Evolutionary conservation across 2,113 vertebrate species (phyloP), one percentile per base, ranked within the genome.

Genomic region (Anguilla japonica): DNA sequence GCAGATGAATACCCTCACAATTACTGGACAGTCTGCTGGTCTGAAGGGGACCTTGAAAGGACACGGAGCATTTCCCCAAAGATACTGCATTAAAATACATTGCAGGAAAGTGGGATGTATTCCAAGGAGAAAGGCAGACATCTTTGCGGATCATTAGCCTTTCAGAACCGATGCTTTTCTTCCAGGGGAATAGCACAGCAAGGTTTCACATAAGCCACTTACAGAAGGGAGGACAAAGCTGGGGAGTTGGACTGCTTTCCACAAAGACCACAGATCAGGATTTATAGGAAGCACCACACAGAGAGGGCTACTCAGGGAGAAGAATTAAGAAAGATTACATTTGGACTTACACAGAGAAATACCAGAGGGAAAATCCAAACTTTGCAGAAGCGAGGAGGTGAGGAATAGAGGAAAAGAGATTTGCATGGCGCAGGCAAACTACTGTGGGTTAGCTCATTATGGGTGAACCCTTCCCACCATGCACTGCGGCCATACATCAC

Each of bases 271-370:
- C 40, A 9, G 18, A 16, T 18, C 16, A 41, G 14, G 79, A 80
- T 0, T 41, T 41, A 41, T 11, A 80, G 34, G 79, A 80, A 80
- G 41, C 14, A 20, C 79, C 34, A 41, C 79, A 5, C 79, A 80
- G 79, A 4, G 79, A 80, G 41, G 26, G 71, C 79, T 20, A 41
- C 79, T 16, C 39, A 41, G 40, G 29, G 39, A 80, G 41, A 13
- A 41, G 79, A 41, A 41, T 80, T 80, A 80, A 80, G 79, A 7
- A 16, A 29, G 79, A 80, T 80, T 80, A 80, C 79, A 80, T 41
- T 16, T 22, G 79, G 79, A 41, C 40, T 80, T 80, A 80, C 39
- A 80, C 79, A 5, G 15, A 7, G 79, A 20, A 41, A 41, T 22
- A 80, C 14, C 79, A 41, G 39, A 41, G 79, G 79, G 71, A 71